A percentile compares a stretch with the other conserved stretches of the same genome.
Evolutionary conservation across 2,113 vertebrate species (phyloP).

Genomic region (Dryoscopus gambensis): DNA sequence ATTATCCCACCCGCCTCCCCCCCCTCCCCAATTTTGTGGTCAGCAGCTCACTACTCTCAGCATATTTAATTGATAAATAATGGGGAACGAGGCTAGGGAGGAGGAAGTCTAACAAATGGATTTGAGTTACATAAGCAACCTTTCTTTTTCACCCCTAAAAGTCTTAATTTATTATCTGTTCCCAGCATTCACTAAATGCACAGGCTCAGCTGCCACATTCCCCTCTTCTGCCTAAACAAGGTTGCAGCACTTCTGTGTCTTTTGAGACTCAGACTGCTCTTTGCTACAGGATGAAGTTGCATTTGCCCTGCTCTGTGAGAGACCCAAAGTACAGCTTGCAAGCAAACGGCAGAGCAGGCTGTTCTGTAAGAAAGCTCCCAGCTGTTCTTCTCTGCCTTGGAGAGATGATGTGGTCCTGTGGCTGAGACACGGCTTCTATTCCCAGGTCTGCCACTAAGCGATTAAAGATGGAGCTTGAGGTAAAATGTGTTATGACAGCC

Average conservation of each 20-base stretch:
- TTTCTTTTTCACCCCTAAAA: neutral
- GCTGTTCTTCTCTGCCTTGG: neutral
- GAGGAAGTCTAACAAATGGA: neutral
- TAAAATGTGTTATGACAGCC: neutral
- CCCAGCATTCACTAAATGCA: neutral
- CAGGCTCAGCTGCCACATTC: neutral
- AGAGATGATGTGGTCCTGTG: neutral
- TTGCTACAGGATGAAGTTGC: neutral
- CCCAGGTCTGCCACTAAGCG: neutral
- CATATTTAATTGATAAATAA: conserved; percentile 39
- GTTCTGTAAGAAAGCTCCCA: neutral
- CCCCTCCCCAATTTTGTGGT: neutral
- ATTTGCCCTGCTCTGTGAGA: neutral
- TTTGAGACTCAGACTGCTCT: neutral
- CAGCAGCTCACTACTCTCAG: neutral
- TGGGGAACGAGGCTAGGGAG: neutral
- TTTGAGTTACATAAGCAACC: neutral
- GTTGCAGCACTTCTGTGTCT: neutral
- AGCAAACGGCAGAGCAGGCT: neutral
- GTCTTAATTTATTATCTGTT: neutral
- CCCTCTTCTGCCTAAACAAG: neutral
- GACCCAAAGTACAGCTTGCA: neutral
- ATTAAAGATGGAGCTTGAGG: conserved; percentile 3
- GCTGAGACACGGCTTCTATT: neutral
- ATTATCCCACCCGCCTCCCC: neutral